Evolutionary conservation across 2,113 vertebrate species (phyloP).

Genomic region (Centropus unirufus): DNA sequence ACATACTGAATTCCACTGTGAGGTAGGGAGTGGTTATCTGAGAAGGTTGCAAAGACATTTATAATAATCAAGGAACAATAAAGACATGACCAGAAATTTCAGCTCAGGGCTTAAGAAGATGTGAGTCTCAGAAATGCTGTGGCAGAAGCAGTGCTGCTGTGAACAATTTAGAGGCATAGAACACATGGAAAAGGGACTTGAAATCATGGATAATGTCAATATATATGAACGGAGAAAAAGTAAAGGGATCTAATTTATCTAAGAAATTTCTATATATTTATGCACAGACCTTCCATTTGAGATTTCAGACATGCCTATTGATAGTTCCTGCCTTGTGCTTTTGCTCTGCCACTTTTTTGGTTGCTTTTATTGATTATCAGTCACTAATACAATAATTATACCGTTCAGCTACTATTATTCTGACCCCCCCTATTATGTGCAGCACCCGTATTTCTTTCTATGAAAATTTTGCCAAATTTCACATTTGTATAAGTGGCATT

Average conservation of each 20-base stretch:
- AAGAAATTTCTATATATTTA: not conserved
- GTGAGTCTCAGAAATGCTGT: not conserved
- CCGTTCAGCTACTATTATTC: conserved; percentile 8
- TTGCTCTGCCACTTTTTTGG: not conserved
- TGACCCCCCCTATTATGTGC: not conserved
- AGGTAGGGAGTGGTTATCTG: not conserved
- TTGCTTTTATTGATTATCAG: not conserved
- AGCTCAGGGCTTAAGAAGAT: not conserved
- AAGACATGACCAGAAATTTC: not conserved
- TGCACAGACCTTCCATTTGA: not conserved
- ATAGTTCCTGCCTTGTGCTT: not conserved
- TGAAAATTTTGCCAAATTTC: not conserved
- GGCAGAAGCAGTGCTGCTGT: not conserved
- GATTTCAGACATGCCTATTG: not conserved
- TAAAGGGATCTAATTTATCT: not conserved
- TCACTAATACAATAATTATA: not conserved
- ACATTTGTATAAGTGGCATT: not conserved
- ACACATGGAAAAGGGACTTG: not conserved
- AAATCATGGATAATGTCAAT: not conserved
- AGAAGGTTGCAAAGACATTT: not conserved
- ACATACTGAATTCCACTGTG: not conserved
- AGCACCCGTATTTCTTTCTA: not conserved
- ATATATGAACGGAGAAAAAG: not conserved
- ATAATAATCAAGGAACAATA: not conserved
- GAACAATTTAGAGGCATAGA: not conserved